Conservation (phyloP, 2,888 invertebrate species). For the Ectropis crepuscularia region DNA sequence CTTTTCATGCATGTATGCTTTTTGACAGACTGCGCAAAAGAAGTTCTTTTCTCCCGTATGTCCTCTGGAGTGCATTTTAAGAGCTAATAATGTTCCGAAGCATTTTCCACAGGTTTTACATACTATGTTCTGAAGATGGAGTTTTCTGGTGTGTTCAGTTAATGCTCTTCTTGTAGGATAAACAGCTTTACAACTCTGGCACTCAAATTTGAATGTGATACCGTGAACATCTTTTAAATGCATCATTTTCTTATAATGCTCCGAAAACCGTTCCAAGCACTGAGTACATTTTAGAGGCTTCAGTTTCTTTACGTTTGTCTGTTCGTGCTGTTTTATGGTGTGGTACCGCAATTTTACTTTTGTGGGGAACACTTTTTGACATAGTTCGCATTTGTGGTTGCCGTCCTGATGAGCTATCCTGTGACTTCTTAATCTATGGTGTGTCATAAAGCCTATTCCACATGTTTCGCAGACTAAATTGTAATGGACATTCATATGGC, state of each 20-base stretch:
- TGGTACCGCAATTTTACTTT: conserved; percentile 75
- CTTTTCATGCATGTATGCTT: conserved; percentile 76
- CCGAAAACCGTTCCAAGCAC: conserved; percentile 74
- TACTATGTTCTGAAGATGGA: conserved; percentile 73
- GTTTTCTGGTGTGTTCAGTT: conserved; percentile 75
- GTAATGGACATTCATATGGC: conserved; percentile 79
- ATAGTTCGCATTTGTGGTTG: conserved; percentile 70
- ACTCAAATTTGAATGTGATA: conserved; percentile 73
- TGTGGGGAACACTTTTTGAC: conserved; percentile 69
- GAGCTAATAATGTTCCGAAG: conserved; percentile 68
- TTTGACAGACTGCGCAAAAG: conserved; percentile 70
- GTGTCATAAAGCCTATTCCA: conserved; percentile 76
- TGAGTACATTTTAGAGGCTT: conserved; percentile 77
- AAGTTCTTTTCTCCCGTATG: conserved; percentile 77
- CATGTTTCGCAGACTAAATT: conserved; percentile 78
- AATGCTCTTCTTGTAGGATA: conserved; percentile 67
- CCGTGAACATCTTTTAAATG: conserved; percentile 74
- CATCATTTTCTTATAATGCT: conserved; percentile 77
- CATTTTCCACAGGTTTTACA: conserved; percentile 76
- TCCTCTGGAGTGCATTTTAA: conserved; percentile 74
- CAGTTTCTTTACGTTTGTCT: conserved; percentile 65
- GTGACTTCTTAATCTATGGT: conserved; percentile 73
- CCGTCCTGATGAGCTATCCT: conserved; percentile 74
- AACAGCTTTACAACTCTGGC: conserved; percentile 65
- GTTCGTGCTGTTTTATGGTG: conserved; percentile 70